Base-by-base conservation (phyloP, 2,888 invertebrate genomes). In the Yponomeuta cagnagella region DNA sequence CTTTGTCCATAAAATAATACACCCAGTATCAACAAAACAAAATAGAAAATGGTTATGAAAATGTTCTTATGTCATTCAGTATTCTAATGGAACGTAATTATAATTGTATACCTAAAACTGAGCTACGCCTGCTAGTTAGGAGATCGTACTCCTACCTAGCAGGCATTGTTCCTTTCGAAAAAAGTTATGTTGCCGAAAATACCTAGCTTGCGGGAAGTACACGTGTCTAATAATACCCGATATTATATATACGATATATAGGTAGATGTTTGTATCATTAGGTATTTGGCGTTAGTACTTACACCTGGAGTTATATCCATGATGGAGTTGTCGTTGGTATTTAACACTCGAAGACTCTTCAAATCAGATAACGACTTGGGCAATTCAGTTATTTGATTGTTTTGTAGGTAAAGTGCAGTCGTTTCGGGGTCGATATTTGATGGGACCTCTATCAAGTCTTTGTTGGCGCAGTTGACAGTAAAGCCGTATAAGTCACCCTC, bases 371-470 rank as follows among this genome's bases (percentile, higher is more conserved):
- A 76, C 33, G 82, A 82, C 74, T 87, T 89, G 4, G 91, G 88
- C 74, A 92, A 86, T 76, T 82, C 82, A 33, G 85, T 86, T 70
- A 92, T 76, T 77, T 88, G 84, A 73, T 92, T 92, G 68, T 90
- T 87, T 75, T 89, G 86, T 73, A 92, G 75, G 74, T 88, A 86
- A 33, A 92, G 77, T 67, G 78, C 81, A 2, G 88, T 89, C 10
- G 88, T 88, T 74, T 80, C 85, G 9, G 81, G 73, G 74, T 88
- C 87, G 69, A 92, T 79, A 30, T 83, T 78, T 15, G 82, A 76
- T 48, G 94, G 94, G 70, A 94, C 84, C 76, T 92, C 87, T 30
- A 87, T 88, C 71, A 94, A 80, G 58, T 83, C 86, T 71, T 84
- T 86, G 75, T 90, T 87, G 10, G 92, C 87, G 79, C 94, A 94